phyloP scores from a whole-genome alignment of 2,797 vertebrate genomes.

The Hydrocynus forskahlii region DNA sequence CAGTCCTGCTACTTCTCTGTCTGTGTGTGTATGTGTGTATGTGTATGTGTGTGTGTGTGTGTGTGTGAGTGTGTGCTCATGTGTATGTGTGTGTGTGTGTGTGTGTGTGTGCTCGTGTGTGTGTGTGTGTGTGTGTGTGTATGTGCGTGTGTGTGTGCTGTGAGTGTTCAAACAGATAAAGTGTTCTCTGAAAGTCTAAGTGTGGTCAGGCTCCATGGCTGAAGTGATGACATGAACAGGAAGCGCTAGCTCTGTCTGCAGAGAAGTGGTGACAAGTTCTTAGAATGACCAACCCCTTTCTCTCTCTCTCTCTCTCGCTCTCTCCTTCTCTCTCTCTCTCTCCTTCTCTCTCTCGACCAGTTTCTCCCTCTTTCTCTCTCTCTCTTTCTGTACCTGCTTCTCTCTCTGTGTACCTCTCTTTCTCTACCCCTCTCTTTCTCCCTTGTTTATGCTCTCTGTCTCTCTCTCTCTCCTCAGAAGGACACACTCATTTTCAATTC shows the following conservation, averaged over 20 bases:
- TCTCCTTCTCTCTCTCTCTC: constrained; percentile 14
- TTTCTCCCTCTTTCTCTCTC: constrained; percentile 4
- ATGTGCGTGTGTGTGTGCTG: not conserved
- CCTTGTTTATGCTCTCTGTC: not conserved
- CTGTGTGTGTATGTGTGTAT: no score
- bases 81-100: no score
- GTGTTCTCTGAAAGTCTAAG: constrained; percentile 17
- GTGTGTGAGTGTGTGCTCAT: no score
- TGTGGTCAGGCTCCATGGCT: constrained; percentile 56
- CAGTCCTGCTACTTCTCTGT: not conserved
- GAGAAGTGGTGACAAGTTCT: constrained; percentile 78
- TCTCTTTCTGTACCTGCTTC: not conserved
- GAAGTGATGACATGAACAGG: constrained; percentile 72
- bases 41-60: no score
- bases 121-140: not conserved
- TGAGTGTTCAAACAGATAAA: constrained; percentile 6
- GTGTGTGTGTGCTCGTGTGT: no score
- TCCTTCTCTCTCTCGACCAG: constrained; percentile 19
- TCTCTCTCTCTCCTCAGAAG: constrained; percentile 30
- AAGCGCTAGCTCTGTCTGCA: constrained; percentile 69
- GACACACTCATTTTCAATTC: constrained; percentile 46
- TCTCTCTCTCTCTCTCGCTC: constrained; percentile 35
- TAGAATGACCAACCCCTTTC: constrained; percentile 75
- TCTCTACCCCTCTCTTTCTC: constrained; percentile 7
- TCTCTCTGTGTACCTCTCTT: not conserved